Conservation (phyloP, 2,888 invertebrate species). For the Carcina quercana region DNA sequence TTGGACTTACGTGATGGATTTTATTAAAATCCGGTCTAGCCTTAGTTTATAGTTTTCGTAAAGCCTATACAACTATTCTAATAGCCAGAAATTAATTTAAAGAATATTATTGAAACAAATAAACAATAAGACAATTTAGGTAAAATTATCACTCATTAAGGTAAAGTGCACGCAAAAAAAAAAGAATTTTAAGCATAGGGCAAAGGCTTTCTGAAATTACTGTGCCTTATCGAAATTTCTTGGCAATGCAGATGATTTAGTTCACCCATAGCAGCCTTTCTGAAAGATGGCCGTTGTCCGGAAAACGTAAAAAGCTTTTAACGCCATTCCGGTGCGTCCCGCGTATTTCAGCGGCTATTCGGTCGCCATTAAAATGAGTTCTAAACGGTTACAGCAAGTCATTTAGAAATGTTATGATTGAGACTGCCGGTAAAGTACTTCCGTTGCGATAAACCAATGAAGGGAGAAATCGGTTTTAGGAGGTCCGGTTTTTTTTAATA, state of each 20-base stretch:
- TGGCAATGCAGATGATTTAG: slow-evolving; percentile 19
- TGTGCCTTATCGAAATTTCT: slow-evolving; percentile 14
- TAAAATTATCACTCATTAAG: no score
- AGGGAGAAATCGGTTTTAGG: not conserved
- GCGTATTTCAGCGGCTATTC: slow-evolving; percentile 37
- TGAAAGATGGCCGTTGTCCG: slow-evolving; percentile 37
- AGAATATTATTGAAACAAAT: no score
- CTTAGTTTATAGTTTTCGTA: no score
- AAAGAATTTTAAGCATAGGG: no score
- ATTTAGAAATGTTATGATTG: slow-evolving; percentile 22
- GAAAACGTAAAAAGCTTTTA: slow-evolving; percentile 58
- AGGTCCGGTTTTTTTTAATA: not conserved
- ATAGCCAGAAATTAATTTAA: no score
- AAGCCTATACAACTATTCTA: no score
- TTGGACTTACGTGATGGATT: no score
- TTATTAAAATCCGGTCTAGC: no score
- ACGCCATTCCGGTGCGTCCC: slow-evolving; percentile 33
- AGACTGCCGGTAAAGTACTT: slow-evolving; percentile 6
- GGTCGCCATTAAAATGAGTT: slow-evolving; percentile 44
- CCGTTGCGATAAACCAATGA: slow-evolving; percentile 3
- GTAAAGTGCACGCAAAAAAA: no score
- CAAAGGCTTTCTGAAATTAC: no score
- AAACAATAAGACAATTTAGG: no score
- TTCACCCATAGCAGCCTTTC: slow-evolving; percentile 27
- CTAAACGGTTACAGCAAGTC: slow-evolving; percentile 22